Percentiles rank a stretch among this genome's conserved stretches.
Evolutionary conservation across 2,113 vertebrate genomes (phyloP).

Genomic region (Rissa tridactyla): DNA sequence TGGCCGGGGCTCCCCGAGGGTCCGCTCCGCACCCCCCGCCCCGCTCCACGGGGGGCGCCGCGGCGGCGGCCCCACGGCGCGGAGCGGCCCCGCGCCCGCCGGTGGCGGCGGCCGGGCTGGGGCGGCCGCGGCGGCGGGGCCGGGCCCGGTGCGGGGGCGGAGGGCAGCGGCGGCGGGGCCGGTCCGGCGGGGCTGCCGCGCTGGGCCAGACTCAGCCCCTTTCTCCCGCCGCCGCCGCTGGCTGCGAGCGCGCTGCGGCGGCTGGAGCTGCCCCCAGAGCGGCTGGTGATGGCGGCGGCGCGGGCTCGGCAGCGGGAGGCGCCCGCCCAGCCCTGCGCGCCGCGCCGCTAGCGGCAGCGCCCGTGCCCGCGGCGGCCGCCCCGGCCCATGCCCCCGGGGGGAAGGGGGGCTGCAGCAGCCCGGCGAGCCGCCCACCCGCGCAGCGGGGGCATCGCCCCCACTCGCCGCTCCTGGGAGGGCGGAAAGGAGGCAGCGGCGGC

Average conservation of each 20-base stretch:
- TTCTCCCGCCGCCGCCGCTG: not conserved
- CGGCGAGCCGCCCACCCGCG: constrained; percentile 21
- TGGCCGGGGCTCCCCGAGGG: too few relatives aligned
- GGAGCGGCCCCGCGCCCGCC: not conserved
- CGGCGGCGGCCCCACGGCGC: not conserved
- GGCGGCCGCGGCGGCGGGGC: not conserved
- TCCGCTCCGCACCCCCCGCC: not conserved
- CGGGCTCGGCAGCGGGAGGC: not conserved
- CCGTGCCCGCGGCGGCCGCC: not conserved
- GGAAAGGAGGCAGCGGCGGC: constrained; percentile 48
- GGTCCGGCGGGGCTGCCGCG: not conserved
- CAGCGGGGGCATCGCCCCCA: constrained; percentile 1
- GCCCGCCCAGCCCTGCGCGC: not conserved
- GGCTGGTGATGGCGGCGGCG: not conserved
- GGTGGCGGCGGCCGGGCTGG: not conserved
- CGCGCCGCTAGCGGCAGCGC: not conserved
- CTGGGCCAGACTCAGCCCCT: not conserved
- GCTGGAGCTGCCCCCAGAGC: not conserved
- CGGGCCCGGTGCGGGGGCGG: not conserved
- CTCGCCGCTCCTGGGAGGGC: constrained; percentile 38
- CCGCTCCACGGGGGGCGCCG: not conserved
- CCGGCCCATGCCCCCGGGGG: constrained; percentile 20
- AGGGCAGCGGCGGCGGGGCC: not conserved
- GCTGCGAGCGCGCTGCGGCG: not conserved
- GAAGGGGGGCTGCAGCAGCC: constrained; percentile 14